Evolutionary conservation across 1,140 invertebrate genomes (phyloP).

Genomic region (Bombus breviceps): DNA sequence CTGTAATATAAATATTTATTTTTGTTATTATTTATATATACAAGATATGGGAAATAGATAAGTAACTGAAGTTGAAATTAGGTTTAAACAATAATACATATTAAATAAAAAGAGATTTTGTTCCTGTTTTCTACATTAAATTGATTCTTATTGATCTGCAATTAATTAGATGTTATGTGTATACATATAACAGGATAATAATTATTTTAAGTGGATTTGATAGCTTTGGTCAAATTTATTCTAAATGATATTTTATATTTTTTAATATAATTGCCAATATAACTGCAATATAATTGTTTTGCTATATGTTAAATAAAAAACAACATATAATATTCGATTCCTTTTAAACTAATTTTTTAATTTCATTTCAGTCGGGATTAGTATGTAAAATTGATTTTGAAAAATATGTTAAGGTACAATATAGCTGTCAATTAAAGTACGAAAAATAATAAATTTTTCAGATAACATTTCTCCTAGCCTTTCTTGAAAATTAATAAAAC

Average conservation of each 20-base stretch:
- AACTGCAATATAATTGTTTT: conserved; percentile 29
- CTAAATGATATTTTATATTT: conserved; percentile 25
- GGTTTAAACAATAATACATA: not conserved
- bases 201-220: conserved; percentile 6
- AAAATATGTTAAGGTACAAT: conserved; percentile 23
- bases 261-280: not conserved
- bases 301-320: conserved; percentile 25
- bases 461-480: conserved; percentile 10
- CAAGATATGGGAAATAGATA: conserved; percentile 38
- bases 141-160: not conserved
- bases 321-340: conserved; percentile 1
- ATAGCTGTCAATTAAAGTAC: conserved; percentile 38
- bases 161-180: conserved; percentile 26
- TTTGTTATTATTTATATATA: conserved; percentile 30
- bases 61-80: conserved; percentile 7
- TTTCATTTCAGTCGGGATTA: conserved; percentile 20
- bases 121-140: not conserved
- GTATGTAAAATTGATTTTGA: conserved; percentile 21
- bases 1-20: conserved; percentile 50
- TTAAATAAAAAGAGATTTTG: not conserved
- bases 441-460: conserved; percentile 43
- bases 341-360: not conserved
- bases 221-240: conserved; percentile 60
- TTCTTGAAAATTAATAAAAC: not conserved
- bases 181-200: conserved; percentile 2